Conservation (phyloP, 2,797 vertebrate genomes). For the Pangasius macronema region DNA sequence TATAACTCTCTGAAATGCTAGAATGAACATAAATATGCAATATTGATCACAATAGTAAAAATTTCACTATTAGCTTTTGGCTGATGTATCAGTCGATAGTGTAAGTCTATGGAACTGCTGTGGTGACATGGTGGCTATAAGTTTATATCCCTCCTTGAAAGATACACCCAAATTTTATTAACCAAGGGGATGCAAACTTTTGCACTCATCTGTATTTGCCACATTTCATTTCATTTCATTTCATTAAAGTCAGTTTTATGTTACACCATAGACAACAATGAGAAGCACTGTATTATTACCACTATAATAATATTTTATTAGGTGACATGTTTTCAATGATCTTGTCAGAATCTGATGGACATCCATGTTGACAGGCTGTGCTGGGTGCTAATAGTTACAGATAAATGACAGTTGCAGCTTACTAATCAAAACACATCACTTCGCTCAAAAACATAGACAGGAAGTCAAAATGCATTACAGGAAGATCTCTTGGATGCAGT, state of each 20-base stretch:
- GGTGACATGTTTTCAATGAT: slow-evolving; percentile 17
- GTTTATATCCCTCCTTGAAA: background rate
- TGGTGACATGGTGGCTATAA: background rate
- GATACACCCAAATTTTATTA: background rate
- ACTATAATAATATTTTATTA: background rate
- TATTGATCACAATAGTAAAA: background rate
- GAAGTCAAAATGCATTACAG: slow-evolving; percentile 24
- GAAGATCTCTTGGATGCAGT: background rate
- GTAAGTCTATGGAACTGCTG: background rate
- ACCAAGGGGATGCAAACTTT: background rate
- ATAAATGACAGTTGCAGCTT: slow-evolving; percentile 32
- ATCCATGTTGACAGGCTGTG: slow-evolving; percentile 44
- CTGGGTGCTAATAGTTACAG: slow-evolving; percentile 50
- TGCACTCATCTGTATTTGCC: background rate
- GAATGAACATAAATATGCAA: too few relatives aligned
- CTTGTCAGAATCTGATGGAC: slow-evolving; percentile 48
- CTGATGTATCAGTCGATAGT: background rate
- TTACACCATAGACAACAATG: background rate
- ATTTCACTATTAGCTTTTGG: background rate
- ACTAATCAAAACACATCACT: slow-evolving; percentile 37
- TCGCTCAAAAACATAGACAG: slow-evolving; percentile 22
- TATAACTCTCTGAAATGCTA: background rate
- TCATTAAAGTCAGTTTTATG: background rate
- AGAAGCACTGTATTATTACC: background rate
- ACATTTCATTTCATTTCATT: background rate